phyloP scores from a whole-genome alignment of 1,140 invertebrate species.

The Matsumurasca onukii region DNA sequence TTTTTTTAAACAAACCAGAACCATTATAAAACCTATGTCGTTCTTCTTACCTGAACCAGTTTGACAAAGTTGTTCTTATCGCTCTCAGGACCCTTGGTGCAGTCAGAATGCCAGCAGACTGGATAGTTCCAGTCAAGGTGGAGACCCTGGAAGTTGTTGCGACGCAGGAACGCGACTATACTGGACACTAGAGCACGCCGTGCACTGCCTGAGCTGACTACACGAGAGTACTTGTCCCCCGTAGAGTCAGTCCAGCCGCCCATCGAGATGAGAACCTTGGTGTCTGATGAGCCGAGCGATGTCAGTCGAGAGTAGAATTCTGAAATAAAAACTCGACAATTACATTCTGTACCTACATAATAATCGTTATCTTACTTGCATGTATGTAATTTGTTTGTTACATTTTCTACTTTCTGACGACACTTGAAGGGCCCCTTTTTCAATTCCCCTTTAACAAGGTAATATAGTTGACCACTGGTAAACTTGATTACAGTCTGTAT shows the following conservation, averaged over 20 bases:
- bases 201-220: conserved; percentile 62
- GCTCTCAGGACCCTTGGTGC: conserved; percentile 70
- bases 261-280: conserved; percentile 69
- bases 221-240: conserved; percentile 78
- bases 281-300: conserved; percentile 12
- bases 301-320: conserved; percentile 63
- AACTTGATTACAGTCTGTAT: no score
- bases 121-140: conserved; percentile 92
- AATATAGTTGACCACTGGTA: no score
- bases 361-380: no score
- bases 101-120: conserved; percentile 88
- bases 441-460: no score
- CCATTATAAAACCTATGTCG: no score
- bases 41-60: conserved; percentile 67
- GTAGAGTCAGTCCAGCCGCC: conserved; percentile 91
- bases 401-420: no score
- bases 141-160: conserved; percentile 76
- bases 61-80: conserved; percentile 78
- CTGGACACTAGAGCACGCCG: conserved; percentile 66
- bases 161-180: conserved; percentile 65
- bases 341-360: no score
- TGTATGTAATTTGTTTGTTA: no score
- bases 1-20: no score
- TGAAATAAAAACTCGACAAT: no score
- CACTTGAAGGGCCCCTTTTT: no score